Evolutionary conservation across 2,113 vertebrate genomes (phyloP), one percentile per base, ranked within the genome.

Genomic region (Myrmecobius fasciatus): DNA sequence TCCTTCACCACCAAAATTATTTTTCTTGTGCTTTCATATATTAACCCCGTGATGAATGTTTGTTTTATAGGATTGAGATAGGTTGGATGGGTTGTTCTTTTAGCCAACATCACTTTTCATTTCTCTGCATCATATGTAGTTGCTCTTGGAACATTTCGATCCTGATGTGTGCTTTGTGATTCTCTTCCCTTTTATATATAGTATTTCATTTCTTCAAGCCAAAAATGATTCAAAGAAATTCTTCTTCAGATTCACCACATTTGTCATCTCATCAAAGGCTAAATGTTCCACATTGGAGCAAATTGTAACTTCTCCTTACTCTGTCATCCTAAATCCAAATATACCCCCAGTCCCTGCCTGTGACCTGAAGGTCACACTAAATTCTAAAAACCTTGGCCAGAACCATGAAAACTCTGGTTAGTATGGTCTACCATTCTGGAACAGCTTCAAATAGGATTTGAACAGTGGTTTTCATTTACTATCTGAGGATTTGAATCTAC

Each of bases 151-250:
- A 36, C 36, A 95, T 94, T 94, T 94, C 96, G 93, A 95, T 94
- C 36, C 9, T 89, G 93, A 47, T 89, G 51, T 36, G 95, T 96
- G 56, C 48, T 96, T 97, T 94, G 20, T 10, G 53, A 88, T 95
- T 96, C 96, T 83, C 97, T 91, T 97, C n/a, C 53, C 95, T 96
- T 97, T 95, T 49, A 95, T 89, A 94, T 96, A 95, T 43, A 53
- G 56, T 89, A 95, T 97, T 97, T 97, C 91, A n/a, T 93, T 43
- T 92, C 89, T 94, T 97, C 47, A 95, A 96, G 43, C 47, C 47
- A 93, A 97, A 97, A 97, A 53, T 83, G 92, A 94, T 92, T 95
- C 93, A 92, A 96, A 95, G 36, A 89, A 91, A 95, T 54, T 10
- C 67, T 53, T 20, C 14, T 75, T 43, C n/a, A 43, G n/a, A 22